Evolutionary conservation across 2,797 vertebrate species (phyloP).

Genomic region (Enteromius thamalakanensis): DNA sequence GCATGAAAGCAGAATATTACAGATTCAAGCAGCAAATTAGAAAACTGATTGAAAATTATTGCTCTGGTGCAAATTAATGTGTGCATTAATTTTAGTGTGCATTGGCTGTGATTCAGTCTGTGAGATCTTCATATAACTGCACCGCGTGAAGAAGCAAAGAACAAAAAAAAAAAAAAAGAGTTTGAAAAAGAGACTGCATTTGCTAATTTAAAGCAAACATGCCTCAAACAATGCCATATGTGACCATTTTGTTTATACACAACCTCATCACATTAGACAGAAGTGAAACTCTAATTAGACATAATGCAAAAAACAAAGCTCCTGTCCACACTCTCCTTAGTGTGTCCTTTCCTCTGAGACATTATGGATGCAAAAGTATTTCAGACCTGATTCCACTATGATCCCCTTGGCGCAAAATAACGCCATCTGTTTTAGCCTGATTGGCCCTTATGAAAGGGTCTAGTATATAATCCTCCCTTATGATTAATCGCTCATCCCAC

Average conservation of each 20-base stretch:
- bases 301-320: neutral
- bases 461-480: slow-evolving; percentile 25
- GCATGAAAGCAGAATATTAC: neutral
- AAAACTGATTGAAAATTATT: neutral
- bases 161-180: neutral
- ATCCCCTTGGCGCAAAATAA: slow-evolving; percentile 25
- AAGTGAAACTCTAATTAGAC: slow-evolving; percentile 27
- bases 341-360: neutral
- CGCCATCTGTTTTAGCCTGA: slow-evolving; percentile 37
- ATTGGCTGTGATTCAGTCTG: neutral
- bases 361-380: slow-evolving; percentile 1
- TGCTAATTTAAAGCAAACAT: slow-evolving; percentile 37
- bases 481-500: slow-evolving; percentile 9
- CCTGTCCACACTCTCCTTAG: neutral
- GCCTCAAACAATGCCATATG: slow-evolving; percentile 38
- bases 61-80: neutral
- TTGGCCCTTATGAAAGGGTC: slow-evolving; percentile 22
- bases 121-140: neutral
- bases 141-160: neutral
- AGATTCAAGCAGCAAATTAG: neutral
- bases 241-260: slow-evolving; percentile 35
- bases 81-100: neutral
- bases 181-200: neutral
- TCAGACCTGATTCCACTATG: slow-evolving; percentile 6
- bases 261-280: slow-evolving; percentile 28